Evolutionary conservation across 2,888 invertebrate genomes (phyloP), one percentile per base, ranked within the genome.

Genomic region (Epistrophe grossulariae): DNA sequence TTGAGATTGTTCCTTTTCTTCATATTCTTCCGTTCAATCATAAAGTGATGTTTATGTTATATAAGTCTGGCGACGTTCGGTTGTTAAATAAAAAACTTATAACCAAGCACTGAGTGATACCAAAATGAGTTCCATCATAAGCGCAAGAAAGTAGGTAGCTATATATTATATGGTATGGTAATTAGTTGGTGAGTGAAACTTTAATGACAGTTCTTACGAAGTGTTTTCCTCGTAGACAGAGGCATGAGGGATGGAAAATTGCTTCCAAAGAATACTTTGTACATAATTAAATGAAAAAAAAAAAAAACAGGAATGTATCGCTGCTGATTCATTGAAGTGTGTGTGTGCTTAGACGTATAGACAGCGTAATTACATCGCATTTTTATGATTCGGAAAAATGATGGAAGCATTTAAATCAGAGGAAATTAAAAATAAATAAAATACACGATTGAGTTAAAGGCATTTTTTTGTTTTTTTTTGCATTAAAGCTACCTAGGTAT

Each of bases 21-120:
- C 24, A 31, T n/a, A n/a, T 17, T 31, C 45, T 62, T 81, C 43
- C 55, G 45, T 70, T 40, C 40, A 45, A 62, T 76, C 81, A 62
- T 81, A 81, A 81, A 76, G 48, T 55, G 35, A 15, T 78, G 72
- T 68, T 81, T 68, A 76, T 77, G 81, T 72, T n/a, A 24, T n/a
- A 24, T 24, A n/a, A 45, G 81, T 45, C 77, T 85, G 84, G 84
- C 84, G 84, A 85, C 81, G 84, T 70, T 43, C 15, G 13, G 55
- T 73, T 62, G 45, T 73, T 78, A 78, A 52, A 59, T 50, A 77
- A 76, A 77, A 76, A 80, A 76, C 52, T 72, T 68, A 45, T 6
- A 31, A 79, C 19, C 55, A 31, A 48, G 60, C 24, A 50, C 10
- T 68, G 84, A 84, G 55, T 68, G 84, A 77, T 48, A 52, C 4